Evolutionary conservation across 2,888 invertebrate genomes (phyloP).

Genomic region (Acleris sparsana): DNA sequence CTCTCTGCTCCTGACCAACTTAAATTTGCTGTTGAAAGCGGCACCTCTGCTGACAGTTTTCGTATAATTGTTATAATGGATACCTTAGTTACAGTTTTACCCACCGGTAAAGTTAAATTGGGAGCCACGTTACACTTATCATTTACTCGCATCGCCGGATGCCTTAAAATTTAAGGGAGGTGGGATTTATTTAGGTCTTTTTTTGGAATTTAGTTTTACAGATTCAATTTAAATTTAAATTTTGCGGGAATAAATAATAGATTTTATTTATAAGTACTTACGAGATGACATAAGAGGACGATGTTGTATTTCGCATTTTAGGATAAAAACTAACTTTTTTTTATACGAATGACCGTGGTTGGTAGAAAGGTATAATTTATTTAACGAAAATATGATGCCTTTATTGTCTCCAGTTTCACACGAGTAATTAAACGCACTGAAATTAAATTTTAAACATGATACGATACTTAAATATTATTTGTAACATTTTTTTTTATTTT

Average conservation of each 20-base stretch:
- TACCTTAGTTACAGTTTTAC: slow-evolving; percentile 7
- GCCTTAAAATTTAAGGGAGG: slow-evolving; percentile 47
- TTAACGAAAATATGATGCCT: background rate
- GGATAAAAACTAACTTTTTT: too few relatives aligned
- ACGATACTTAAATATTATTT: too few relatives aligned
- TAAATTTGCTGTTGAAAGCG: slow-evolving; percentile 25
- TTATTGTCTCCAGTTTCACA: background rate
- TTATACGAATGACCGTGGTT: too few relatives aligned
- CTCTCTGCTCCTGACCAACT: slow-evolving; percentile 21
- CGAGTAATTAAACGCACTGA: too few relatives aligned
- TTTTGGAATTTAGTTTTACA: background rate
- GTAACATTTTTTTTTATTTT: too few relatives aligned
- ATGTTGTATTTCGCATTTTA: too few relatives aligned
- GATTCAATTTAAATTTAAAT: background rate
- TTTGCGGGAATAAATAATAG: too few relatives aligned
- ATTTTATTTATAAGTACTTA: too few relatives aligned
- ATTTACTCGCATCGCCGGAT: slow-evolving; percentile 65
- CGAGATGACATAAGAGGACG: too few relatives aligned
- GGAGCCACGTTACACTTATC: slow-evolving; percentile 74
- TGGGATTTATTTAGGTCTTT: slow-evolving; percentile 11
- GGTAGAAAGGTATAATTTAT: background rate
- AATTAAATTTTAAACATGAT: too few relatives aligned
- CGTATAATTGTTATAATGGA: slow-evolving; percentile 21
- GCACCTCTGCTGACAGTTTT: slow-evolving; percentile 14
- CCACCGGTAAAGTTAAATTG: slow-evolving; percentile 11